A percentile compares a stretch with the other conserved stretches of the same genome.
Conservation (phyloP, 1,140 invertebrate genomes). For the Megalonaias nervosa region DNA sequence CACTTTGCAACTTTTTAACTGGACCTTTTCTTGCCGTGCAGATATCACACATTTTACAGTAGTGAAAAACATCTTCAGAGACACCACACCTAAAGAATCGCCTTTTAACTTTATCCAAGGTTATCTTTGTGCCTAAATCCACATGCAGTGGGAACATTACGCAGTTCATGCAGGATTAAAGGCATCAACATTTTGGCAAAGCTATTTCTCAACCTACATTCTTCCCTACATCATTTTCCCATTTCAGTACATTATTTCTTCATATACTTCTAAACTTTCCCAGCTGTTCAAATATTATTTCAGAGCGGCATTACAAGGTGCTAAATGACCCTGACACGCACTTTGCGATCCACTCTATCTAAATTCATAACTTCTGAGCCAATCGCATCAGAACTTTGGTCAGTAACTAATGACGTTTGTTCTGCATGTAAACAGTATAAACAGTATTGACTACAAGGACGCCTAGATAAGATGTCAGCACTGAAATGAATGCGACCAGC, state of each 20-base stretch:
- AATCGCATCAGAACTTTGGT: neutral
- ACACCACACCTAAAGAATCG: neutral
- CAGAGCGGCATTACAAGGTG: neutral
- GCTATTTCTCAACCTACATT: conserved; percentile 1
- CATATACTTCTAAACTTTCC: neutral
- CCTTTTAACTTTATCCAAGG: neutral
- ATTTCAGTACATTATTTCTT: neutral
- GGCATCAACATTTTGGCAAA: neutral
- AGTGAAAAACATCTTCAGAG: neutral
- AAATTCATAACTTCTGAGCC: neutral
- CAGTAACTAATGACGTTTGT: neutral
- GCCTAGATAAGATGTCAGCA: too few relatives aligned
- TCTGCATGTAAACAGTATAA: too few relatives aligned
- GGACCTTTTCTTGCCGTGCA: too few relatives aligned
- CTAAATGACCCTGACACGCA: too few relatives aligned
- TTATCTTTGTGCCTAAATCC: conserved; percentile 7
- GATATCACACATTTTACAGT: too few relatives aligned
- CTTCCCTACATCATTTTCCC: neutral
- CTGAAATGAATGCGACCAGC: too few relatives aligned
- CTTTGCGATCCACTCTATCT: neutral
- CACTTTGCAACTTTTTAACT: conserved; percentile 53
- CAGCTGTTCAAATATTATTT: too few relatives aligned
- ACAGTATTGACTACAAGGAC: too few relatives aligned
- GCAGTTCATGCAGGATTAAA: conserved; percentile 1
- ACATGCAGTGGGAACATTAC: neutral